phyloP scores from a whole-genome alignment of 2,888 invertebrate species.

The Lycaena phlaeas region DNA sequence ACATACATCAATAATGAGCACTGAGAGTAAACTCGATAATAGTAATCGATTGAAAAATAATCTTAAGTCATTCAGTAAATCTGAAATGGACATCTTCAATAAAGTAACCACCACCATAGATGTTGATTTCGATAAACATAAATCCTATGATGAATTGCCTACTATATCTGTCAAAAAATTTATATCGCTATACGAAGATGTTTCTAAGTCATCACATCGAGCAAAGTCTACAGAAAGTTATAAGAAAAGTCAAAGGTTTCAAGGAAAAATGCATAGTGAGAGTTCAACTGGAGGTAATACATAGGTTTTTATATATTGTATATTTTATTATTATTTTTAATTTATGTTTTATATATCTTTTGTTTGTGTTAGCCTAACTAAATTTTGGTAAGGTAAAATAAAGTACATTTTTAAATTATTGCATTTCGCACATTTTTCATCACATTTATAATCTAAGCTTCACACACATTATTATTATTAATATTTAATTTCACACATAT shows the following conservation, averaged over 20 bases:
- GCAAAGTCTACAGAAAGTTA: neutral
- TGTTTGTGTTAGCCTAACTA: too few relatives aligned
- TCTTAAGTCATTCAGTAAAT: constrained; percentile 56
- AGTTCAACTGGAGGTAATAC: constrained; percentile 5
- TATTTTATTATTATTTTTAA: neutral
- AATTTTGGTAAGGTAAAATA: too few relatives aligned
- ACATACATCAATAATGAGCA: neutral
- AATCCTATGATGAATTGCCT: constrained; percentile 58
- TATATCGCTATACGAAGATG: constrained; percentile 53
- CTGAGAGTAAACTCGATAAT: neutral
- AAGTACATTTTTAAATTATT: too few relatives aligned
- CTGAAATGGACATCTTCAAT: constrained; percentile 64
- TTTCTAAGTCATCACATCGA: constrained; percentile 20
- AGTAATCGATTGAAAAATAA: constrained; percentile 12
- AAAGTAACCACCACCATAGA: constrained; percentile 36
- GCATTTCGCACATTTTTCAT: too few relatives aligned
- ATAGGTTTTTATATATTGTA: neutral
- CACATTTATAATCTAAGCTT: too few relatives aligned
- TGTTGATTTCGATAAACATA: constrained; percentile 49
- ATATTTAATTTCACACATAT: too few relatives aligned
- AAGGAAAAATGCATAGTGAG: neutral
- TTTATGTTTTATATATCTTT: neutral
- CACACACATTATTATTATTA: too few relatives aligned
- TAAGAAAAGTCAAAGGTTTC: neutral
- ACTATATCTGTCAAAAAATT: constrained; percentile 58